These are phyloP conservation scores for Pseudochirops corinnae DNA, from an alignment of 2,797 vertebrate species.

Conservation along the genomic window DNA sequence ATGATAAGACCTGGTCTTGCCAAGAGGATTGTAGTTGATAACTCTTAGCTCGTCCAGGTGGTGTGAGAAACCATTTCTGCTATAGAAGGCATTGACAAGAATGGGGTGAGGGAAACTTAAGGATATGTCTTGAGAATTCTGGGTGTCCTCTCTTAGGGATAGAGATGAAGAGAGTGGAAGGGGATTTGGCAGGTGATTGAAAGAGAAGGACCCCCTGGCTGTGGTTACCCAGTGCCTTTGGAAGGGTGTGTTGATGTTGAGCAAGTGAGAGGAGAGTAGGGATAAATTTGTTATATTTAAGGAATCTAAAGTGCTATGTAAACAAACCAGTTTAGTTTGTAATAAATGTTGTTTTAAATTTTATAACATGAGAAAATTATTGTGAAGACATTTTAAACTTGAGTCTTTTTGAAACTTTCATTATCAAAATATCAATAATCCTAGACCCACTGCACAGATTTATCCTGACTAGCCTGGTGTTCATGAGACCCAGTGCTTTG, in stretches of 20 bases:
- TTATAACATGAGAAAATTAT: neutral
- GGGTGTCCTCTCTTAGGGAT: neutral
- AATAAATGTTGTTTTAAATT: neutral
- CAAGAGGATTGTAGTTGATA: neutral
- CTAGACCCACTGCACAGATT: conserved; percentile 3
- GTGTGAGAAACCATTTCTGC: neutral
- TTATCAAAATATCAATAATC: neutral
- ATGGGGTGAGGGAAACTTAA: neutral
- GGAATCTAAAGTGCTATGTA: neutral
- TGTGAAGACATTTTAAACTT: neutral
- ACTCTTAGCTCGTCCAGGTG: neutral
- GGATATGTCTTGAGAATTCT: neutral
- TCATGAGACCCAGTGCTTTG: neutral
- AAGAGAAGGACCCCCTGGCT: neutral
- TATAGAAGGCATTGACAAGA: neutral
- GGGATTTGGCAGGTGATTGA: neutral
- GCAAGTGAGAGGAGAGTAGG: neutral
- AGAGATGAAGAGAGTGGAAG: neutral
- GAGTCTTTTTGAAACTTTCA: neutral
- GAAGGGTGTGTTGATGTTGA: neutral
- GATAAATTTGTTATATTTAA: neutral
- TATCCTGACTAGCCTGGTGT: neutral
- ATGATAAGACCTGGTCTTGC: neutral
- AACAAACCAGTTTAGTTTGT: neutral
- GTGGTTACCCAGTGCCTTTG: neutral